phyloP scores from a whole-genome alignment of 2,888 invertebrate species.

The Lithophane ornitopus region DNA sequence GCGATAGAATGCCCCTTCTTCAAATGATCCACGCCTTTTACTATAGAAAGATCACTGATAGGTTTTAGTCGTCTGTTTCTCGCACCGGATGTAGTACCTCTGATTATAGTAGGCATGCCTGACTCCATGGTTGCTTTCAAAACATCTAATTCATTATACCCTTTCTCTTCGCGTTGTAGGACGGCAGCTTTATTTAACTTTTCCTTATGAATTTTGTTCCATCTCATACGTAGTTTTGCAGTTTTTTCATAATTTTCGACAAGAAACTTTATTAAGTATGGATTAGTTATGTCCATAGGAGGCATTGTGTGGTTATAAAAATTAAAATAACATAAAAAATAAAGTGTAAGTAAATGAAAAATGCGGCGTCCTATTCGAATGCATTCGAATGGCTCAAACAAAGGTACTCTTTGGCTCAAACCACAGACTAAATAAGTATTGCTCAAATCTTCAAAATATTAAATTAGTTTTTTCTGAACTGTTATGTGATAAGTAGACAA shows the following conservation, averaged over 20 bases:
- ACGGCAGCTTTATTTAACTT: conserved; percentile 71
- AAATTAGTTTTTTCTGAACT: neutral
- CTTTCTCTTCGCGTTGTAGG: conserved; percentile 70
- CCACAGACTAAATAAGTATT: no score
- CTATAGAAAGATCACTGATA: conserved; percentile 65
- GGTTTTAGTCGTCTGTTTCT: conserved; percentile 68
- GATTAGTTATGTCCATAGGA: conserved; percentile 74
- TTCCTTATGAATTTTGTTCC: conserved; percentile 70
- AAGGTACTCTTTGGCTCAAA: no score
- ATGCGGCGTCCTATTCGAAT: neutral
- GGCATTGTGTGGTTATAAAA: conserved; percentile 68
- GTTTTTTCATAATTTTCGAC: conserved; percentile 76
- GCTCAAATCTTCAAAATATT: conserved; percentile 10
- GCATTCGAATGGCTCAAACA: conserved; percentile 1
- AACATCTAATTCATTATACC: conserved; percentile 70
- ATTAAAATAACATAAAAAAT: conserved; percentile 22
- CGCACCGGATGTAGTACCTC: conserved; percentile 65
- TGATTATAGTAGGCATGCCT: conserved; percentile 68
- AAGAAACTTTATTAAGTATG: conserved; percentile 75
- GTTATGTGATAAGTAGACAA: no score
- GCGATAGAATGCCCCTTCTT: conserved; percentile 73
- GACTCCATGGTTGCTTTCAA: conserved; percentile 62
- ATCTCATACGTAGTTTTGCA: conserved; percentile 74
- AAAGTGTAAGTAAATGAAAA: conserved; percentile 14
- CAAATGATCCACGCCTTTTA: conserved; percentile 66